phyloP scores from a whole-genome alignment of 30 jellyfish, hydroid and myxozoan species.

The Hydractinia echinata region DNA sequence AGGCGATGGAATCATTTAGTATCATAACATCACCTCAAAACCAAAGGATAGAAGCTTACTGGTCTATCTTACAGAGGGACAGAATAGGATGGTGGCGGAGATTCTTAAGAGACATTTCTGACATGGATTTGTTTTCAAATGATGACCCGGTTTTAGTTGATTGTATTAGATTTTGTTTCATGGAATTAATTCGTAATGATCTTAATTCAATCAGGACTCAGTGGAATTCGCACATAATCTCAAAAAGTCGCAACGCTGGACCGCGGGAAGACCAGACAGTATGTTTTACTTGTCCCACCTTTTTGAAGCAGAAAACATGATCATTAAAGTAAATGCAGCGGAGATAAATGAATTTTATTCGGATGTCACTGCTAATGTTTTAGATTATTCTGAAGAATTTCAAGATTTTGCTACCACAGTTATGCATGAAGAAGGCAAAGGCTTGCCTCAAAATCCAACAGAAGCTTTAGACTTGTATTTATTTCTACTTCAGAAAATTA shows the following conservation, averaged over 20 bases:
- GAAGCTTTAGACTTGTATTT: constrained; percentile 45
- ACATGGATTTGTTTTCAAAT: constrained; percentile 32
- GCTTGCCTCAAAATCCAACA: constrained; percentile 38
- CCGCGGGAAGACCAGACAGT: constrained; percentile 55
- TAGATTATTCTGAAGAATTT: constrained; percentile 39
- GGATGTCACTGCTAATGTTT: constrained; percentile 23
- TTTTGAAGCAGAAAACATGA: constrained; percentile 24
- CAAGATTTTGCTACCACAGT: constrained; percentile 48
- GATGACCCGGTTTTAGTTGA: constrained; percentile 49
- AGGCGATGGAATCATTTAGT: constrained; percentile 14
- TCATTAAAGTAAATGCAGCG: constrained; percentile 22
- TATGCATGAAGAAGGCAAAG: constrained; percentile 14
- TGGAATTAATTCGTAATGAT: constrained; percentile 50
- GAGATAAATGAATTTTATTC: constrained; percentile 34
- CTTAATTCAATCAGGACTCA: constrained; percentile 43
- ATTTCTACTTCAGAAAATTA: neutral
- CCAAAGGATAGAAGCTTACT: constrained; percentile 60
- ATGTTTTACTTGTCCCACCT: constrained; percentile 54
- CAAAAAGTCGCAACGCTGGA: constrained; percentile 32
- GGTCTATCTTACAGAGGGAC: constrained; percentile 53
- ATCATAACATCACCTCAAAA: constrained; percentile 37
- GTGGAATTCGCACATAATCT: constrained; percentile 42
- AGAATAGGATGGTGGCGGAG: constrained; percentile 68
- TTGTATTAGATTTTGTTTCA: constrained; percentile 51
- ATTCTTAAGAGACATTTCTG: constrained; percentile 49